phyloP scores from a whole-genome alignment of 2,888 invertebrate species.

The Iphiclides podalirius region DNA sequence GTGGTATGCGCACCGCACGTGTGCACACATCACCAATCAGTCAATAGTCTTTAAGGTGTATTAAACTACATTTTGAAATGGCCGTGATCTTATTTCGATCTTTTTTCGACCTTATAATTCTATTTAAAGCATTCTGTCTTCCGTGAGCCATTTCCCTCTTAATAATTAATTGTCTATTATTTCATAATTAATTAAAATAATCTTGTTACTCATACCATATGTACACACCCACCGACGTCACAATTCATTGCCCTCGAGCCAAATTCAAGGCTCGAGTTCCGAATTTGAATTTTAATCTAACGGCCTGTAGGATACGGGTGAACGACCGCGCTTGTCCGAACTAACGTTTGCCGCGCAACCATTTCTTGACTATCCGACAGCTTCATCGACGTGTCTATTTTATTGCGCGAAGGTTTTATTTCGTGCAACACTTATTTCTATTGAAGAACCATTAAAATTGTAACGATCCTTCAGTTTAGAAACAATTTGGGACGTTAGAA shows the following conservation, averaged over 20 bases:
- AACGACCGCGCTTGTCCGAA: constrained; percentile 63
- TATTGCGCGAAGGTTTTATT: constrained; percentile 36
- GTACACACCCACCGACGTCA: constrained; percentile 40
- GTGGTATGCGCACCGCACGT: not conserved
- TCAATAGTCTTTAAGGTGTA: no score
- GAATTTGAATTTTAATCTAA: constrained; percentile 73
- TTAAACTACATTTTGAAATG: no score
- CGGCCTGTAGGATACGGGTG: constrained; percentile 60
- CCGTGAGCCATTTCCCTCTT: no score
- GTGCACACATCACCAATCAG: not conserved
- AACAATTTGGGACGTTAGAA: no score
- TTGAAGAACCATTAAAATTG: constrained; percentile 18
- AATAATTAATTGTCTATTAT: no score
- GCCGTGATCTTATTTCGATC: no score
- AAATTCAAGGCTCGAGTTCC: constrained; percentile 53
- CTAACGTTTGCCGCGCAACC: constrained; percentile 44
- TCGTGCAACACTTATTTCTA: constrained; percentile 35
- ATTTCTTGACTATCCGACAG: constrained; percentile 36
- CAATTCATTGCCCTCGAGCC: constrained; percentile 34
- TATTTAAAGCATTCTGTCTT: no score
- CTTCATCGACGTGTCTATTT: constrained; percentile 38
- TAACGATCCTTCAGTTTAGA: not conserved
- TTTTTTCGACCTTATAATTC: no score
- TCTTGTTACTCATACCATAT: not conserved
- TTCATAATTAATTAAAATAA: no score